Evolutionary conservation across 2,797 vertebrate genomes (phyloP).

Genomic region (Cyprinodon diabolis): DNA sequence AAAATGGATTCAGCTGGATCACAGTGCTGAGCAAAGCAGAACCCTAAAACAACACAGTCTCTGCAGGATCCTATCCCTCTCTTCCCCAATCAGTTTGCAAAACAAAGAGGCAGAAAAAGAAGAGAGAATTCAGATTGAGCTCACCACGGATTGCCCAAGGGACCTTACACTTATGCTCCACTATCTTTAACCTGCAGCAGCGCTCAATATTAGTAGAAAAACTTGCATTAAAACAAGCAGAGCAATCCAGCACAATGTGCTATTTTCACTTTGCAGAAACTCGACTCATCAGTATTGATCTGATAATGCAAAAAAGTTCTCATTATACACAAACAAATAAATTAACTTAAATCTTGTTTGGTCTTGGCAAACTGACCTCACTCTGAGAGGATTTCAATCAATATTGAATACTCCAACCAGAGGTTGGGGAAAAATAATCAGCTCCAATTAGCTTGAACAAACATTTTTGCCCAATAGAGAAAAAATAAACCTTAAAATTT

Average conservation of each 20-base stretch:
- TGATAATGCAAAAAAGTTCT: conserved; percentile 45
- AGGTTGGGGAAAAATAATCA: conserved; percentile 51
- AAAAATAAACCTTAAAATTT: conserved; percentile 30
- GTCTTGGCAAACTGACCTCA: conserved; percentile 26
- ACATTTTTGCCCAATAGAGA: conserved; percentile 15
- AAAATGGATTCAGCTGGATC: conserved; percentile 63
- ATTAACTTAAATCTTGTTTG: conserved; percentile 46
- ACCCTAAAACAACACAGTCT: conserved; percentile 52
- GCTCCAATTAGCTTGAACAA: conserved; percentile 41
- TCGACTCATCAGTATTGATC: conserved; percentile 46
- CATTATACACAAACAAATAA: conserved; percentile 43
- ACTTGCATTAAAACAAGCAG: conserved; percentile 30
- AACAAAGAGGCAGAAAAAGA: conserved; percentile 71
- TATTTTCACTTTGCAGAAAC: conserved; percentile 38
- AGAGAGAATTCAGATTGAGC: conserved; percentile 68
- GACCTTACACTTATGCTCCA: conserved; percentile 49
- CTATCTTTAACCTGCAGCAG: conserved; percentile 51
- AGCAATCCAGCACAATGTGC: conserved; percentile 23
- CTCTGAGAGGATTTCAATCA: conserved; percentile 34
- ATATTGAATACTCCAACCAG: conserved; percentile 34
- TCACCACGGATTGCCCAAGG: conserved; percentile 57
- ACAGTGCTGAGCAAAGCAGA: conserved; percentile 71
- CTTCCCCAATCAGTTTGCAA: conserved; percentile 59
- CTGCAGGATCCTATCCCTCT: conserved; percentile 56
- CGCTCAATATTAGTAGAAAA: conserved; percentile 51